Base-by-base conservation (phyloP, 2,797 vertebrate genomes). In the Sebastes hopkinsi region DNA sequence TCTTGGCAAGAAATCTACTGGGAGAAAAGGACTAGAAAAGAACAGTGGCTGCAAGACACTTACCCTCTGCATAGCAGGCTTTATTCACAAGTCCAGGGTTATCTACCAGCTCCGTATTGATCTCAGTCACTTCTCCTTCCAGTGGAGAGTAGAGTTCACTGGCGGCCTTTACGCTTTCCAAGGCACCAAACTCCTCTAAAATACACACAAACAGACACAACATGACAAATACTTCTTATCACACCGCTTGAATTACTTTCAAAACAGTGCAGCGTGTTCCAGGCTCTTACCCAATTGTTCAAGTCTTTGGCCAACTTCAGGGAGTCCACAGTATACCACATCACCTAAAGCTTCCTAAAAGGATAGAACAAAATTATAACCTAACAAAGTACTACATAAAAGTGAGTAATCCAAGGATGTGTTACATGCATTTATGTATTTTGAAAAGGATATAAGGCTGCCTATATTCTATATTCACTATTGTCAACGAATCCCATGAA, bases 151-250 rank as follows among this genome's bases (percentile, higher is more conserved):
- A 99, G 5, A 99, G 95, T 94, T 99, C 99, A 86, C 98, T 99
- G 86, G 98, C 98, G 88, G 98, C 98, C 93, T 99, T 99, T 72
- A 99, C 99, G 7, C 98, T 99, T 95, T 99, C 99, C 95, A 99
- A 95, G 75, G 96, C 97, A 79, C 99, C 98, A 93, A 99, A 99
- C 92, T 99, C 98, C 90, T 99, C 98, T 99, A 88, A 68, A 92
- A 93, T n/a, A 88, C 36, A 92, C 42, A 77, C 50, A 81, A 10
- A 72, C 4, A 67, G 4, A 79, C 29, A 64, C 3, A 16, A 27
- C 1, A n/a, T 12, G 14, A 50, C 5, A 16, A 4, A 75, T 59
- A 29, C 9, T n/a, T 67, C 4, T 76, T 14, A 79, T 73, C 23
- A 62, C 55, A 75, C 30, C 8, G 9, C 5, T 59, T 13, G 2